Evolutionary conservation across 1,140 invertebrate genomes (phyloP).

Genomic region (Aphaenogaster rudis): DNA sequence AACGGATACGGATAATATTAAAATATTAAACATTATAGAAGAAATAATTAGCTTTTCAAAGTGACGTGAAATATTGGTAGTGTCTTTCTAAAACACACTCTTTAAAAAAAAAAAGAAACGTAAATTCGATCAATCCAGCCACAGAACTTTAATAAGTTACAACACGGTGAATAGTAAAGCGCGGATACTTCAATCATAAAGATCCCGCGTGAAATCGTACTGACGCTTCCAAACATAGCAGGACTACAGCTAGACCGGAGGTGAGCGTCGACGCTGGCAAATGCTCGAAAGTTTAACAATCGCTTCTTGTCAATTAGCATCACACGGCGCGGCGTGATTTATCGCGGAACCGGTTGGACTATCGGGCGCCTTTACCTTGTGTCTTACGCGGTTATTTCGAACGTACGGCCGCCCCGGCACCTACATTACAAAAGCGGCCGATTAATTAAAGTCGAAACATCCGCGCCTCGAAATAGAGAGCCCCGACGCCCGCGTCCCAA

Average conservation of each 20-base stretch:
- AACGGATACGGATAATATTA: background rate
- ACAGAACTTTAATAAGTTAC: background rate
- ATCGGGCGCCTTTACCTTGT: constrained; percentile 23
- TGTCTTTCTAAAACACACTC: background rate
- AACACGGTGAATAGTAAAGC: background rate
- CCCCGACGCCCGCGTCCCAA: constrained; percentile 56
- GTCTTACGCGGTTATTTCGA: constrained; percentile 54
- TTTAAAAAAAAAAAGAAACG: background rate
- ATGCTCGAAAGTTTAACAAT: constrained; percentile 60
- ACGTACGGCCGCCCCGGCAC: constrained; percentile 12
- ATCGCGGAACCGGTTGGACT: constrained; percentile 52
- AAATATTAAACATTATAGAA: background rate
- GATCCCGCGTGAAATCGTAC: background rate
- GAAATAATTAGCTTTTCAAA: background rate
- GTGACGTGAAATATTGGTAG: background rate
- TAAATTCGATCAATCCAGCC: constrained; percentile 15
- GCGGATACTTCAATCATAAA: background rate
- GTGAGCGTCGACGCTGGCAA: constrained; percentile 20
- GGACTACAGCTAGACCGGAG: background rate
- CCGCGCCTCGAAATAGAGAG: constrained; percentile 70
- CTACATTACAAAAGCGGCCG: constrained; percentile 62
- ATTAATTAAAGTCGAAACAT: constrained; percentile 74
- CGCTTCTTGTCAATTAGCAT: constrained; percentile 62
- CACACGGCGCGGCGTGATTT: constrained; percentile 46
- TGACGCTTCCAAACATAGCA: constrained; percentile 31